phyloP scores from a whole-genome alignment of 2,888 invertebrate species.

The Leptodirus hochenwartii region DNA sequence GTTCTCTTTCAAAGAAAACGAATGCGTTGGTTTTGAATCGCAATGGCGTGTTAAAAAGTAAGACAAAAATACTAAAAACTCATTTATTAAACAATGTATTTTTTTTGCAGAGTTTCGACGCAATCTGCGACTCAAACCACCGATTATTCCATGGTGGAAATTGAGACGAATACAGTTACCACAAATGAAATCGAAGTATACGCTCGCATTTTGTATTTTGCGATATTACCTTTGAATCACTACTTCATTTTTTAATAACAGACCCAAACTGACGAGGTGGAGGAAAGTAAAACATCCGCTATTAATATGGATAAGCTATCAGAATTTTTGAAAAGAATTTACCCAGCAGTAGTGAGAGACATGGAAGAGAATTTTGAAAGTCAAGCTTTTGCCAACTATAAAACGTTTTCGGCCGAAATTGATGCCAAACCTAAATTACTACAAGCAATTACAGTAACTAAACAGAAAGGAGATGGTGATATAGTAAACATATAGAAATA shows the following conservation, averaged over 20 bases:
- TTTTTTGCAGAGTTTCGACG: slow-evolving; percentile 4
- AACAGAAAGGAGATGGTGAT: slow-evolving; percentile 8
- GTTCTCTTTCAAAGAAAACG: no score
- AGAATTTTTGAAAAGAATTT: slow-evolving; percentile 29
- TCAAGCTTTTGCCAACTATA: slow-evolving; percentile 21
- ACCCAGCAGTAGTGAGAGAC: slow-evolving; percentile 28
- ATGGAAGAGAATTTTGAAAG: slow-evolving; percentile 24
- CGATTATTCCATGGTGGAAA: slow-evolving; percentile 3
- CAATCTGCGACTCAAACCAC: slow-evolving; percentile 7
- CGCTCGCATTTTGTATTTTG: no score
- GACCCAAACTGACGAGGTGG: slow-evolving; percentile 26
- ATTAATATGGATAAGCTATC: slow-evolving; percentile 29
- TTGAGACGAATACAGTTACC: not conserved
- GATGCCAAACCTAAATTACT: slow-evolving; percentile 19
- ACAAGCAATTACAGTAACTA: slow-evolving; percentile 17
- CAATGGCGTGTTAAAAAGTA: slow-evolving; percentile 9
- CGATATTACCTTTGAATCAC: slow-evolving; percentile 5
- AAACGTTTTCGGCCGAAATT: slow-evolving; percentile 13
- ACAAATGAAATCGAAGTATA: slow-evolving; percentile 2
- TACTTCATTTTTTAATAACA: slow-evolving; percentile 11
- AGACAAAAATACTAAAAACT: not conserved
- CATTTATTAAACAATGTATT: not conserved
- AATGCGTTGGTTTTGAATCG: slow-evolving; percentile 8
- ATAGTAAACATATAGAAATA: slow-evolving; percentile 9
- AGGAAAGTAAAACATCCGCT: slow-evolving; percentile 12